Conservation (phyloP, 2,888 invertebrate genomes). For the Drosophila borborema region DNA sequence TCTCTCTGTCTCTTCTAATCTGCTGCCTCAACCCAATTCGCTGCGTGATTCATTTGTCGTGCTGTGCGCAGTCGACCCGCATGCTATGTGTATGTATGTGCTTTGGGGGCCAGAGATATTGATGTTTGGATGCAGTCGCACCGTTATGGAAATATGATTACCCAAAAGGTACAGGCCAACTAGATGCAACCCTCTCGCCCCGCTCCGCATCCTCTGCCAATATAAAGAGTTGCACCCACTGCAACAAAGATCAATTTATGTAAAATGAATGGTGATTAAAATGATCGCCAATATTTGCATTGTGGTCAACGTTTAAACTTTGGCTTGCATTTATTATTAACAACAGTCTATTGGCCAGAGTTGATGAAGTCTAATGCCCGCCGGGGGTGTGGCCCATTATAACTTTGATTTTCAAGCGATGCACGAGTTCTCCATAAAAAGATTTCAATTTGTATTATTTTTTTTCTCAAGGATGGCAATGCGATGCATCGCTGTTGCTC, state of each 20-base stretch:
- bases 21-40: conserved; percentile 21
- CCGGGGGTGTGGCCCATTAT: conserved; percentile 68
- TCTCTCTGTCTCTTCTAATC: not conserved
- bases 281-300: conserved; percentile 54
- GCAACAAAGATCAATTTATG: conserved; percentile 56
- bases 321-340: conserved; percentile 36
- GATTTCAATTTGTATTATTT: conserved; percentile 60
- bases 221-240: conserved; percentile 58
- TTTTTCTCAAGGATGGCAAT: conserved; percentile 58
- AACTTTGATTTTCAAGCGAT: conserved; percentile 28
- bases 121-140: conserved; percentile 23
- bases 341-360: not conserved
- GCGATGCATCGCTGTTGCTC: conserved; percentile 34
- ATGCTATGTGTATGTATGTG: conserved; percentile 24
- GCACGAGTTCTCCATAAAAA: conserved; percentile 63
- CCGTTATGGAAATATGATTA: conserved; percentile 57
- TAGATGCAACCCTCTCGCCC: not conserved
- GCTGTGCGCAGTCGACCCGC: conserved; percentile 53
- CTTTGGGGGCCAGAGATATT: conserved; percentile 28
- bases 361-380: conserved; percentile 40
- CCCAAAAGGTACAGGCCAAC: conserved; percentile 35
- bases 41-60: conserved; percentile 80
- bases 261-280: conserved; percentile 64
- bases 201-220: not conserved
- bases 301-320: conserved; percentile 67